Base-by-base conservation (phyloP, 2,113 vertebrate genomes). In the Corynorhinus townsendii region DNA sequence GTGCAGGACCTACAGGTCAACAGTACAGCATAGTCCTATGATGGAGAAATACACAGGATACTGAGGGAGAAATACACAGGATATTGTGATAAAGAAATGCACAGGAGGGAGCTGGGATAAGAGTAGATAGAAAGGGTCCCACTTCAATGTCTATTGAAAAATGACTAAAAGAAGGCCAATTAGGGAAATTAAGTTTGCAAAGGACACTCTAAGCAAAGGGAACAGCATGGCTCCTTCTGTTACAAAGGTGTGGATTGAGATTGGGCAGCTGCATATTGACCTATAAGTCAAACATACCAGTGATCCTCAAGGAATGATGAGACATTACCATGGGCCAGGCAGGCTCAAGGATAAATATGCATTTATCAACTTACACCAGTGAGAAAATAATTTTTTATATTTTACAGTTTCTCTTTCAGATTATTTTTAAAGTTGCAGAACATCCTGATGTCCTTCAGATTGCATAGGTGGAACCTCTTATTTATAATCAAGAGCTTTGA, bases 361-460 rank as follows among this genome's bases (percentile, higher is more conserved):
- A 0, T 47, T 11, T 14, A 5, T 72, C 75, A 24, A 0, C 15
- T 43, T 19, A 43, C 0, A 38, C 35, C 11, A 17, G 3, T 38
- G 24, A 82, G 19, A 76, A 83, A 40, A 40, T 43, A 11, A 5
- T 52, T 56, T 75, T 80, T 84, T 20, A 19, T 59, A 20, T 71
- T 47, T 85, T 64, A 15, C 2, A 12, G 17, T 75, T 80, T 84
- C 35, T 81, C 59, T 91, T 91, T 79, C 22, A 69, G 86, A 81
- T 52, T 71, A 10, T 45, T 93, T 79, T 80, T 66, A 30, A 81
- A 81, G 15, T 90, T 59, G 85, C 75, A 28, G 49, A 56, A 91
- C 4, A 28, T 86, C 26, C 20, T 80, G 4, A 19, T 72, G 12
- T 73, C n/a, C 54, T 43, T 71, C 38, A 28, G 11, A 76, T 49